Evolutionary conservation across 2,888 invertebrate species (phyloP).

Genomic region (Drosophila paucipuncta): DNA sequence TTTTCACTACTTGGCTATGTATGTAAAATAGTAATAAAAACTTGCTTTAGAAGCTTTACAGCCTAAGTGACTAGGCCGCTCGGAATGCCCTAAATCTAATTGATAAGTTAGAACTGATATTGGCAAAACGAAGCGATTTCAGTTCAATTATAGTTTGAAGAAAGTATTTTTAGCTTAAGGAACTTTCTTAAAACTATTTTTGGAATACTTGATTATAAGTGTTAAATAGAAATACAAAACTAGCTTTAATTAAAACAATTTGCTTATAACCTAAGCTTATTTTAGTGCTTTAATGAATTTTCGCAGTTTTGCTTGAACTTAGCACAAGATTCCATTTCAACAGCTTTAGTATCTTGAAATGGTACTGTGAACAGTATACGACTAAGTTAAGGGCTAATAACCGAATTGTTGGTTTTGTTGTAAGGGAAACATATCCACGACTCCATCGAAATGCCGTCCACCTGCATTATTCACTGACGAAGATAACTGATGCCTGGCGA

Average conservation of each 20-base stretch:
- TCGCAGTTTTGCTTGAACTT: background rate
- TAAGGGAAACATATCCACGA: background rate
- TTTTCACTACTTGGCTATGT: background rate
- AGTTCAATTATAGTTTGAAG: background rate
- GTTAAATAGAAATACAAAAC: background rate
- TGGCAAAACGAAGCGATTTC: background rate
- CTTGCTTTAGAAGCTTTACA: background rate
- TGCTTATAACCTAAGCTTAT: background rate
- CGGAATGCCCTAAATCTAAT: background rate
- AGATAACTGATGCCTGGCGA: background rate
- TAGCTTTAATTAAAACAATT: background rate
- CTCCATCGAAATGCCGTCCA: background rate
- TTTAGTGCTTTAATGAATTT: background rate
- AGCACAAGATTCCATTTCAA: background rate
- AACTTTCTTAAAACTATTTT: background rate
- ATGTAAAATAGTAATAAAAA: background rate
- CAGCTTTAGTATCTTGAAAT: background rate
- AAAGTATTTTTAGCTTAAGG: background rate
- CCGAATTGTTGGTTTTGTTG: background rate
- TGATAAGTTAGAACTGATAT: background rate
- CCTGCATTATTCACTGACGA: constrained; percentile 6
- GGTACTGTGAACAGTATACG: background rate
- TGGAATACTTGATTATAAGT: background rate
- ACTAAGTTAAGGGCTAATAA: background rate
- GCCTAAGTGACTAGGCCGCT: background rate